Evolutionary conservation across 2,888 invertebrate genomes (phyloP), one percentile per base, ranked within the genome.

Genomic region (Drosophila flavopinicola): DNA sequence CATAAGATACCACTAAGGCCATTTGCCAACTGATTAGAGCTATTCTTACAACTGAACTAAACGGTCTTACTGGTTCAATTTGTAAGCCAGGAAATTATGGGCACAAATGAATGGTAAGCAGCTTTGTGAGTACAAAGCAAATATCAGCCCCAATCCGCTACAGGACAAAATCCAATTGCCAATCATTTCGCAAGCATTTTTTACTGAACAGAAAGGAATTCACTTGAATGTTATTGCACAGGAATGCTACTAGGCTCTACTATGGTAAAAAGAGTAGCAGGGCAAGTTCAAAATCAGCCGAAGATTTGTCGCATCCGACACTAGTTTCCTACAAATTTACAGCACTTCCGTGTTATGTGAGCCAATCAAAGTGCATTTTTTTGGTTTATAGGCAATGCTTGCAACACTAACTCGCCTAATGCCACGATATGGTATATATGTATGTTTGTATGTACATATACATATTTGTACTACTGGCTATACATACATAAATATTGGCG

Each of bases 311-410:
- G 61, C 59, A 69, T 76, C 66, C 68, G 54, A 69, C 65, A 69
- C n/a, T n/a, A 66, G 77, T 65, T 76, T 79, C 52, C 73, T 63
- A 59, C 39, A 69, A 66, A 64, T 78, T 78, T 75, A 69, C 66
- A 74, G 79, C 79, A 73, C 56, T 66, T 72, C 68, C 79, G 58
- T 58, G 44, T 44, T 51, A 33, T 56, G 57, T 30, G 39, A 49
- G 38, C 49, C 68, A 67, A 65, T 70, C 79, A 83, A 76, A 70
- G 51, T 33, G 23, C 11, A 37, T n/a, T 35, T 48, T 10, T 53
- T 38, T 47, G 37, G 20, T n/a, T 11, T 10, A 9, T 30, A n/a
- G 3, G 54, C 65, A 64, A 64, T 64, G 47, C 64, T 44, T 52
- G 45, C 52, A 15, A n/a, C 20, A 33, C 39, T 15, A 45, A 51